Conservation (phyloP, 1,140 invertebrate genomes). For the Trichonephila clavipes region DNA sequence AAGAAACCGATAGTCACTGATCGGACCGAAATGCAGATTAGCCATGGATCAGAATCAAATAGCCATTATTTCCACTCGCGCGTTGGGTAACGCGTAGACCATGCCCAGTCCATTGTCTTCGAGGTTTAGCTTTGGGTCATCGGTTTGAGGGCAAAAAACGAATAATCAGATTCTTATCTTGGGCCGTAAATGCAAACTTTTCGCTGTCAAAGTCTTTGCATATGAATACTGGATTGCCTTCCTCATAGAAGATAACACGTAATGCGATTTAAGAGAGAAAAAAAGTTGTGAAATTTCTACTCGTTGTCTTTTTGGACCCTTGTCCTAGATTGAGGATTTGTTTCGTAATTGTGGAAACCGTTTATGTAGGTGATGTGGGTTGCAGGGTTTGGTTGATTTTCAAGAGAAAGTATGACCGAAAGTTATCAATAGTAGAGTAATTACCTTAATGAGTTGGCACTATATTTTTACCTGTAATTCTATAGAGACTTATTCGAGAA, state of each 20-base stretch:
- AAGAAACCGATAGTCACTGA: not conserved
- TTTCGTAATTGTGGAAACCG: not conserved
- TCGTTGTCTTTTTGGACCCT: not conserved
- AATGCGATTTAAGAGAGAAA: too few relatives aligned
- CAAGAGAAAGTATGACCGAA: too few relatives aligned
- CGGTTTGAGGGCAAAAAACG: not conserved
- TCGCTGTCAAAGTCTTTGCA: not conserved
- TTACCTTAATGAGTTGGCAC: too few relatives aligned
- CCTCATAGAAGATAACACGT: not conserved
- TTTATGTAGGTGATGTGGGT: too few relatives aligned
- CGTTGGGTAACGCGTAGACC: not conserved
- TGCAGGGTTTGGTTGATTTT: too few relatives aligned
- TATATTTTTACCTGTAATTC: too few relatives aligned
- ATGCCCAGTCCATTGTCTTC: not conserved
- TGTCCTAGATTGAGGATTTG: not conserved
- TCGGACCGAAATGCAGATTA: not conserved
- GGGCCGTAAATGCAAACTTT: not conserved
- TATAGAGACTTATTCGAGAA: too few relatives aligned
- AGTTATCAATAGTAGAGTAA: too few relatives aligned
- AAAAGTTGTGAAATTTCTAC: not conserved
- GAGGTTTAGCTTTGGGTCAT: slow-evolving; percentile 14
- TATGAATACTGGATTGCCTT: not conserved
- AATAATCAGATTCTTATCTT: not conserved
- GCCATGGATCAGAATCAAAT: not conserved
- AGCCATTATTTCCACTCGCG: not conserved